Base-by-base conservation (phyloP, 2,113 vertebrate genomes). In the Petaurus breviceps region DNA sequence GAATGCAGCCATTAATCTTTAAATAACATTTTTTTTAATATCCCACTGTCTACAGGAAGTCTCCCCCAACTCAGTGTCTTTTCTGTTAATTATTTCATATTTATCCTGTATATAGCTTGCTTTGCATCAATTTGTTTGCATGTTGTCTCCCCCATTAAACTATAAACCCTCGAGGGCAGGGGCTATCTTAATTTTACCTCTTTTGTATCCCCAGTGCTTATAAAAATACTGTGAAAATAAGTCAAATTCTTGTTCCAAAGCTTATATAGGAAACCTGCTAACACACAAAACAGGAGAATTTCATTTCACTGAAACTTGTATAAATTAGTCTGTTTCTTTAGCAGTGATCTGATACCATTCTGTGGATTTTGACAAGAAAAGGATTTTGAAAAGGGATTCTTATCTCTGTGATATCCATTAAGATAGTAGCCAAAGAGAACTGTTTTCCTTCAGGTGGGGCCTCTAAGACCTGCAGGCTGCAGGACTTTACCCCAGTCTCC, bases 341-440 rank as follows among this genome's bases (percentile, higher is more conserved):
- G 77, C 28, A 31, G 57, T 61, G 28, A 61, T 61, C 61, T 90
- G 28, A 51, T 94, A 47, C 94, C 91, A 19, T 51, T 95, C 92
- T 96, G 92, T 51, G 47, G 77, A 96, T 94, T 55, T 52, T 94
- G 95, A 95, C 92, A 92, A 93, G 55, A 94, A 97, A 96, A 92
- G 3, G 91, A 90, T 97, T 96, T 51, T 97, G 89, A 96, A 96
- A 90, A 51, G 25, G 96, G 90, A 61, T 95, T 90, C 92, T 23
- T 90, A 94, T 50, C 77, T 95, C 93, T 97, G 93, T 91, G 92
- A 97, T 97, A 97, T 97, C 94, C 95, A 96, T 94, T 96, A 97
- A 96, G 52, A 92, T 47, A 94, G 37, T 53, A 50, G 6, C 51
- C 54, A 95, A 96, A 92, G 53, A 52, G 49, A 96, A 96, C 90